phyloP scores from a whole-genome alignment of 2,113 vertebrate genomes.

The Tachycineta bicolor region DNA sequence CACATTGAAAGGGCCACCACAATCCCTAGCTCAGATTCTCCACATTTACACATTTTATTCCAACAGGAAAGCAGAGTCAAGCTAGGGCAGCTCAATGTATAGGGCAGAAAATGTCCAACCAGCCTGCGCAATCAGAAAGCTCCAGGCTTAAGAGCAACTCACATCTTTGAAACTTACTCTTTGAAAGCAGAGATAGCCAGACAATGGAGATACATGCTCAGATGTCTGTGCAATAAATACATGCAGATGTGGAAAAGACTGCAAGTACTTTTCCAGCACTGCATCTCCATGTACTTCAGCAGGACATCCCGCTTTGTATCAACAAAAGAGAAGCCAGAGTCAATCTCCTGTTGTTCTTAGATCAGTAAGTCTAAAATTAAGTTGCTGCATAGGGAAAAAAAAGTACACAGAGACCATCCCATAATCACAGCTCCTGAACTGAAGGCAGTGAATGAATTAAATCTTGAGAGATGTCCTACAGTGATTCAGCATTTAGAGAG shows the following conservation, averaged over 20 bases:
- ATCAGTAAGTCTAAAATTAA: neutral
- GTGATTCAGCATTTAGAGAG: constrained; percentile 34
- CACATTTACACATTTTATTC: neutral
- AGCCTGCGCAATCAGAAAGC: neutral
- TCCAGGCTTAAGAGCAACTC: neutral
- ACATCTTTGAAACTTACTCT: neutral
- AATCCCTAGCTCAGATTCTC: neutral
- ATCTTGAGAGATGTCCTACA: neutral
- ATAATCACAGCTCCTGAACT: neutral
- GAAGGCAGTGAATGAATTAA: neutral
- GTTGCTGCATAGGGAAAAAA: neutral
- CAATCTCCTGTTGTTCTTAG: neutral
- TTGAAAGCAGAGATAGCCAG: neutral
- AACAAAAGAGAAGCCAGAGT: neutral
- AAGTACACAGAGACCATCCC: neutral
- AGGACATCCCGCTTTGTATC: neutral
- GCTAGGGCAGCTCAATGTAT: neutral
- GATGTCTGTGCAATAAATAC: neutral
- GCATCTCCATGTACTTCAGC: neutral
- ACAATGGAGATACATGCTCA: neutral
- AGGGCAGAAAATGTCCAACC: neutral
- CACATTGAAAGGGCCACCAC: neutral
- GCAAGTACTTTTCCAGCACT: neutral
- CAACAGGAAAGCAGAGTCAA: neutral
- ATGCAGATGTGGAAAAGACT: neutral